phyloP scores from a whole-genome alignment of 2,113 vertebrate species.

The Eleginops maclovinus region DNA sequence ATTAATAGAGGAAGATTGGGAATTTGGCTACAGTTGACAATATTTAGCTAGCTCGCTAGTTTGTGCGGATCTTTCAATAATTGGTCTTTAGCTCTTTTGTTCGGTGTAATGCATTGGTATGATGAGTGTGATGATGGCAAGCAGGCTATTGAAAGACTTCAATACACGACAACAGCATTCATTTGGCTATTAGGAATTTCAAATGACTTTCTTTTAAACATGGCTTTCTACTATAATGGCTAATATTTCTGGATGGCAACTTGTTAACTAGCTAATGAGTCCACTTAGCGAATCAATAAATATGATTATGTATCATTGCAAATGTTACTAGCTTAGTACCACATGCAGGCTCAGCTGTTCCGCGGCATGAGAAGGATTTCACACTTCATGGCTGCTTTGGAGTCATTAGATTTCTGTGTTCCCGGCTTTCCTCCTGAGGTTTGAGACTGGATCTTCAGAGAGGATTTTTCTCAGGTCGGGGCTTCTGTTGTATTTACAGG shows the following conservation, averaged over 20 bases:
- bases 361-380: slow-evolving; percentile 63
- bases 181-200: slow-evolving; percentile 71
- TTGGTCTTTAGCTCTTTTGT: slow-evolving; percentile 80
- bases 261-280: slow-evolving; percentile 67
- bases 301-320: slow-evolving; percentile 46
- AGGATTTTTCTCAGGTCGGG: slow-evolving; percentile 67
- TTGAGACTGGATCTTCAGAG: slow-evolving; percentile 71
- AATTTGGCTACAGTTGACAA: slow-evolving; percentile 80
- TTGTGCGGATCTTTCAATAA: slow-evolving; percentile 78
- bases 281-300: slow-evolving; percentile 71
- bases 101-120: slow-evolving; percentile 71
- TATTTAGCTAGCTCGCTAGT: slow-evolving; percentile 78
- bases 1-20: slow-evolving; percentile 83
- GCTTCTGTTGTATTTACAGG: slow-evolving; percentile 77
- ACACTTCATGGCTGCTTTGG: slow-evolving; percentile 78
- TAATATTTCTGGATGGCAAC: slow-evolving; percentile 52
- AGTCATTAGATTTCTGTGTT: slow-evolving; percentile 74
- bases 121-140: slow-evolving; percentile 69
- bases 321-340: slow-evolving; percentile 32
- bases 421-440: slow-evolving; percentile 67
- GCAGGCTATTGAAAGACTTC: slow-evolving; percentile 68
- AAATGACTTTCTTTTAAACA: slow-evolving; percentile 64
- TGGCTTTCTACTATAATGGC: slow-evolving; percentile 55
- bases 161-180: slow-evolving; percentile 64
- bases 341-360: slow-evolving; percentile 71